Base-by-base conservation (phyloP, 37 sponge, comb jelly and placozoan genomes). In the Agelas oroides region DNA sequence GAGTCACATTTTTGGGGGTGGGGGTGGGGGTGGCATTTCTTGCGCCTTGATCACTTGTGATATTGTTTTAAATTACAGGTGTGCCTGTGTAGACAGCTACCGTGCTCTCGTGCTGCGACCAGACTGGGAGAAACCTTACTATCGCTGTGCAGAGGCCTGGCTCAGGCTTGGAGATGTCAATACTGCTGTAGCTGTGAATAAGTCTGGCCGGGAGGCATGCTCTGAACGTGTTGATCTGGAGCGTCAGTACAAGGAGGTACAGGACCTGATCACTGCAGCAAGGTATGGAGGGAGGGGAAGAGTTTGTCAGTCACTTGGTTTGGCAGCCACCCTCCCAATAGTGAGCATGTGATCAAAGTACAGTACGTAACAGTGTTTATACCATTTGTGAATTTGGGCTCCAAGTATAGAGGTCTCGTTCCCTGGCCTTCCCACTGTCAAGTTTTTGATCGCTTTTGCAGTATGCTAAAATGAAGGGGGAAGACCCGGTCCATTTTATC, bases 41-140 rank as follows among this genome's bases (percentile, higher is more conserved):
- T n/a, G n/a, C n/a, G n/a, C n/a, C n/a, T n/a, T n/a, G n/a, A n/a
- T n/a, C n/a, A n/a, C n/a, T n/a, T n/a, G n/a, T n/a, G n/a, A n/a
- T n/a, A n/a, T n/a, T n/a, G n/a, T n/a, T n/a, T n/a, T n/a, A 11
- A 20, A 15, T 65, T 32, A 17, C 77, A 86, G 86, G 87, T 27
- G 33, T 75, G 82, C 76, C 0, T 81, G 82, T 79, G 36, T 89
- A 30, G 90, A 89, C 73, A 89, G 90, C 59, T 72, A 79, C 57
- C 70, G 85, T 25, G 90, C 90, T 0, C 56, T 78, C 12, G 65
- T 78, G 16, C 39, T 84, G 36, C 40, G 74, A 13, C 80, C 90
- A 28, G 64, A 39, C 16, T 84, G 84, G 79, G 85, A 78, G 28
- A 83, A 84, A 75, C 73, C 84, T 8, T 89, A 89, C 39, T 79